These are phyloP conservation scores for Neoarius graeffei DNA, from an alignment of 2,113 vertebrate species.

Conservation along the genomic window DNA sequence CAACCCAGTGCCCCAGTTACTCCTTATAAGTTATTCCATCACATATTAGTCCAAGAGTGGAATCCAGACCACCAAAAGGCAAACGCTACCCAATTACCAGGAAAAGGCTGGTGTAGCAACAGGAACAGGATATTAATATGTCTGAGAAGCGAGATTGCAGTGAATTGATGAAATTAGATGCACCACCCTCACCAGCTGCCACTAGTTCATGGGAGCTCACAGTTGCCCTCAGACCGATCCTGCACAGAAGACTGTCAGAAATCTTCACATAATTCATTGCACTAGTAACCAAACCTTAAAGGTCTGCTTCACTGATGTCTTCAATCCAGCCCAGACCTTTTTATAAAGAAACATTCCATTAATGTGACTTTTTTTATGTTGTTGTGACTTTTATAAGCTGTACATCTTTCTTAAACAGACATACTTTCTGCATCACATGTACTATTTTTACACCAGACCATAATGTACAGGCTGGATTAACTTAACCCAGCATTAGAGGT, in stretches of 20 bases:
- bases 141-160: conserved; percentile 21
- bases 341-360: conserved; percentile 8
- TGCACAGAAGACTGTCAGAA: not conserved
- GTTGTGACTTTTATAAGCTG: not conserved
- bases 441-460: conserved; percentile 41
- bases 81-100: conserved; percentile 10
- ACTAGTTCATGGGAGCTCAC: conserved; percentile 16
- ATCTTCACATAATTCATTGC: not conserved
- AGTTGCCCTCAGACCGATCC: conserved; percentile 5
- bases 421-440: not conserved
- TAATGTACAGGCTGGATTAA: conserved; percentile 46
- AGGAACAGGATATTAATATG: conserved; percentile 38
- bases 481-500: conserved; percentile 53
- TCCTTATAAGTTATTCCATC: conserved; percentile 14
- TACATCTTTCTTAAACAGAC: not conserved
- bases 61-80: conserved; percentile 26
- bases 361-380: not conserved
- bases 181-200: conserved; percentile 38
- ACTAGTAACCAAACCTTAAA: not conserved
- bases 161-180: conserved; percentile 34
- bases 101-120: conserved; percentile 4
- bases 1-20: conserved; percentile 18
- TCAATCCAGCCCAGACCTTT: not conserved
- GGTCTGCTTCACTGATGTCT: not conserved
- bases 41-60: conserved; percentile 25